Percentiles rank a stretch among this genome's conserved stretches.
Conservation (phyloP, 2,888 invertebrate genomes). For the Pseudococcus viburni region DNA sequence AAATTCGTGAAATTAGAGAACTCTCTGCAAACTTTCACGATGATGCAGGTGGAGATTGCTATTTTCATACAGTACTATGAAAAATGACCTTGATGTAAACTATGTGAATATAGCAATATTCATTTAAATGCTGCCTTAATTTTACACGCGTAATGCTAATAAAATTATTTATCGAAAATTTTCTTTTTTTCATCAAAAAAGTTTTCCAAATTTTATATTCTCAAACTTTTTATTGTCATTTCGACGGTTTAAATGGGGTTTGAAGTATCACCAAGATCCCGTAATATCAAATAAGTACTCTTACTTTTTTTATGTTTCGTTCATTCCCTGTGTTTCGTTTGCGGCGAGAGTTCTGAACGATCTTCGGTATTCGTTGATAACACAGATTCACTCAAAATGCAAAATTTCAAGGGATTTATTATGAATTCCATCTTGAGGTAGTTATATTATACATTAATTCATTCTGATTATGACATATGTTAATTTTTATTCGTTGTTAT, state of each 20-base stretch:
- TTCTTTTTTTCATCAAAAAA: background rate
- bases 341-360: background rate
- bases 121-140: background rate
- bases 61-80: background rate
- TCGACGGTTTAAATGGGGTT: background rate
- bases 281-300: background rate
- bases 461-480: background rate
- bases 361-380: background rate
- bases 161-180: background rate
- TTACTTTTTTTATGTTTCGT: background rate
- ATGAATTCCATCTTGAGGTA: background rate
- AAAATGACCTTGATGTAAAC: background rate
- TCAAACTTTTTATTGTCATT: too few relatives aligned
- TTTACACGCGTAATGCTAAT: background rate
- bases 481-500: background rate
- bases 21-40: background rate
- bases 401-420: background rate
- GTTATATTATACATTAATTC: background rate
- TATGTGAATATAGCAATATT: background rate
- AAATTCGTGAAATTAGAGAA: background rate
- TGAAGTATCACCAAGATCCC: background rate
- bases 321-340: background rate
- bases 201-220: too few relatives aligned
- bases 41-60: background rate
- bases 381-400: conserved; percentile 3